A percentile compares a stretch with the other conserved stretches of the same genome.
phyloP scores from a whole-genome alignment of 2,113 vertebrate species.

The Crotalus tigris region DNA sequence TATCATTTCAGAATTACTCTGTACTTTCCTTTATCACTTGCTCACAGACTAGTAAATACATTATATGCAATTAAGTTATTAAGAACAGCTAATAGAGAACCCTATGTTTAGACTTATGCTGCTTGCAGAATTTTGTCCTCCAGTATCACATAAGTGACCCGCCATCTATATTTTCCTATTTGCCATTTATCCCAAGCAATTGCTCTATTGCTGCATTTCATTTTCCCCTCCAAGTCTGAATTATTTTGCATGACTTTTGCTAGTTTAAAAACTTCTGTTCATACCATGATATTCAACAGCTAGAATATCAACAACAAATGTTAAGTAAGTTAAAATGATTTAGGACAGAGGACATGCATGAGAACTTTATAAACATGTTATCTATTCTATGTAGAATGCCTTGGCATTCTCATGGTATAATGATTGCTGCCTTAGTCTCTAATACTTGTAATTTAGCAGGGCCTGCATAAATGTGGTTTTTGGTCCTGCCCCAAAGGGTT shows the following conservation, averaged over 20 bases:
- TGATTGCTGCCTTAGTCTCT: not conserved
- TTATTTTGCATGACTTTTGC: slow-evolving; percentile 28
- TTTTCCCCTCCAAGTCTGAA: slow-evolving; percentile 25
- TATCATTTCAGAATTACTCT: not conserved
- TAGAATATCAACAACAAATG: slow-evolving; percentile 25
- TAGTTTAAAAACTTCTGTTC: slow-evolving; percentile 32
- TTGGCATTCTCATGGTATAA: not conserved
- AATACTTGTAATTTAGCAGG: not conserved
- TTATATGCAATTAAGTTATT: not conserved
- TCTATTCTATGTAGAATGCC: not conserved
- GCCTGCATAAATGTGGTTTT: not conserved
- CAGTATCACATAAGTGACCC: slow-evolving; percentile 8
- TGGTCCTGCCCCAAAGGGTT: not conserved
- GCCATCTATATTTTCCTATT: not conserved
- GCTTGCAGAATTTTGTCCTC: slow-evolving; percentile 16
- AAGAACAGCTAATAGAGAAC: slow-evolving; percentile 15
- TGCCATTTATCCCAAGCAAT: not conserved
- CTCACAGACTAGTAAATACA: not conserved
- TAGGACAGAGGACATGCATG: not conserved
- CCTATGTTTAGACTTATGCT: slow-evolving; percentile 22
- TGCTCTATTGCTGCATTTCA: not conserved
- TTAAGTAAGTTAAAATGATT: slow-evolving; percentile 15
- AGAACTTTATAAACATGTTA: not conserved
- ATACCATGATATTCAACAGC: not conserved
- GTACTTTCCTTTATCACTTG: not conserved